phyloP scores from a whole-genome alignment of 2,797 vertebrate species.

The Mionectes olivaceus region DNA sequence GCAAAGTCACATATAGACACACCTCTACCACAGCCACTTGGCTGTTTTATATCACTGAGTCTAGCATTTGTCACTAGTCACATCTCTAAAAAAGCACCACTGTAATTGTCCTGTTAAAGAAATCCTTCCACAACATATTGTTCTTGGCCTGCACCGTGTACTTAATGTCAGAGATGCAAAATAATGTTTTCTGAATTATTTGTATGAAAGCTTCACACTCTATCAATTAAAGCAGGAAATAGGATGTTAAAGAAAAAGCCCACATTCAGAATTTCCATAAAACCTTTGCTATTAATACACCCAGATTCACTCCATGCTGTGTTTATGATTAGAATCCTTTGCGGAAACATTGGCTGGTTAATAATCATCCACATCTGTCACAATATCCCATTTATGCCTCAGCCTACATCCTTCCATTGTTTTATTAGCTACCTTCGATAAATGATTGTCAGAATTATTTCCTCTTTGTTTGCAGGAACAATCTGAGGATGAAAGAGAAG shows the following conservation, averaged over 20 bases:
- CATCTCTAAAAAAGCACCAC: not conserved
- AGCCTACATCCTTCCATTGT: conserved; percentile 60
- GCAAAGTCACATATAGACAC: not conserved
- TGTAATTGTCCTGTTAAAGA: not conserved
- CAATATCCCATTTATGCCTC: conserved; percentile 49
- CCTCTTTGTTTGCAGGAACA: not conserved
- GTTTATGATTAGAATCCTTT: conserved; percentile 36
- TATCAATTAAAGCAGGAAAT: conserved; percentile 52
- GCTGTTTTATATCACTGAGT: not conserved
- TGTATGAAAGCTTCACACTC: conserved; percentile 29
- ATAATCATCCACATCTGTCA: conserved; percentile 65
- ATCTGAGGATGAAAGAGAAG: not conserved
- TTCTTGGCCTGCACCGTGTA: not conserved
- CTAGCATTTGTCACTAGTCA: not conserved
- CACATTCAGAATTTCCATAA: conserved; percentile 34
- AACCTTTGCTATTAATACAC: conserved; percentile 13
- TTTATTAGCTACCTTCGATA: conserved; percentile 54
- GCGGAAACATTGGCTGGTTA: conserved; percentile 58
- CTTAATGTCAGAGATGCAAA: conserved; percentile 20
- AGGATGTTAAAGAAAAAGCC: conserved; percentile 6
- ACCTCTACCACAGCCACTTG: not conserved
- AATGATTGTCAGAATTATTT: conserved; percentile 60
- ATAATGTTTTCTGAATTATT: conserved; percentile 31
- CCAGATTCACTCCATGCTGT: not conserved
- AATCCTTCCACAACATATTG: not conserved